Evolutionary conservation across 1,140 invertebrate species (phyloP), one percentile per base, ranked within the genome.

Genomic region (Scaptodrosophila lebanonensis): DNA sequence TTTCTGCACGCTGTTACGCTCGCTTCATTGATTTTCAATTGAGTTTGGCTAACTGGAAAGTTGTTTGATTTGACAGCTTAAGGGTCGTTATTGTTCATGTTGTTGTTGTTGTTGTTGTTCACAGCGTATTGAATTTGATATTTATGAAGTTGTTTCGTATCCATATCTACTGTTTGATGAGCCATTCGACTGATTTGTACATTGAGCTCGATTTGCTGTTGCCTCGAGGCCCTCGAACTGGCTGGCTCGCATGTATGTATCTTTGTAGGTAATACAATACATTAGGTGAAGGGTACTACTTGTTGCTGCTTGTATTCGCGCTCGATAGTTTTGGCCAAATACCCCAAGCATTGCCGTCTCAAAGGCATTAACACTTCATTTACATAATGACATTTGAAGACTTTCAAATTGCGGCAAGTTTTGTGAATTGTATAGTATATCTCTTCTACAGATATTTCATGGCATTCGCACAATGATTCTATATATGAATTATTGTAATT

Each of bases 401-500:
- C 68, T 82, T 79, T 82, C 65, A 58, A 66, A 68, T 36, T 13
- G 32, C 25, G 22, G 22, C 22, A 25, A 25, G 3, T 25, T 25
- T 25, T 25, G 3, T 25, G 22, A 8, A 25, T 3, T 25, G 22
- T 25, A 4, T 4, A 4, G 22, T 3, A 25, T 8, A 3, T 3
- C 3, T 4, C 22, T 25, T 25, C 3, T 25, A 8, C 22, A 25
- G 22, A 25, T 25, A 8, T 33, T 33, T 33, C 22, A 25, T 25
- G 22, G 3, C 22, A 25, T 4, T 8, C 22, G 8, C 3, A 25
- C 22, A 25, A 25, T 25, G 22, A 25, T 4, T 4, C 22, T 25
- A 25, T 25, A n/a, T n/a, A 62, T 73, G 65, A 73, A 54, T 51
- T 70, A 75, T 79, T 82, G 69, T 79, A 79, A 79, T 79, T 82